Conservation (phyloP, 2,888 invertebrate species). For the Pantelozetes paolii region DNA sequence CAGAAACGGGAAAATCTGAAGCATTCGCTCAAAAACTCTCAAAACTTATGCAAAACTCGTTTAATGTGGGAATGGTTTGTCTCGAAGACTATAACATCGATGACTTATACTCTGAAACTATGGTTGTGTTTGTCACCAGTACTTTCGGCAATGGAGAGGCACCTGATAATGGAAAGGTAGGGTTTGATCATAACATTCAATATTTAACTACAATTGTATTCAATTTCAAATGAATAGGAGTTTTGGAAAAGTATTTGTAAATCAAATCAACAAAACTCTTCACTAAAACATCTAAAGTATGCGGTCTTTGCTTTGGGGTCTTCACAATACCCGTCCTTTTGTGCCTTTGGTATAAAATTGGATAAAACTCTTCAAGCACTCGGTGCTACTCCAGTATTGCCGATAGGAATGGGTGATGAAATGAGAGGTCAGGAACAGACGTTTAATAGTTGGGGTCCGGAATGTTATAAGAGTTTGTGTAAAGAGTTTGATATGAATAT, state of each 20-base stretch:
- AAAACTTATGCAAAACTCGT: constrained; percentile 88
- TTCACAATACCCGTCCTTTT: constrained; percentile 92
- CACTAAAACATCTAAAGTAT: constrained; percentile 56
- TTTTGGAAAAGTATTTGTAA: constrained; percentile 36
- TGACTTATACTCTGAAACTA: constrained; percentile 85
- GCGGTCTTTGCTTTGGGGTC: constrained; percentile 92
- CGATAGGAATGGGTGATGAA: constrained; percentile 82
- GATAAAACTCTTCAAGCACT: constrained; percentile 81
- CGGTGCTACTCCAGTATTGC: constrained; percentile 78
- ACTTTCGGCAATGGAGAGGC: constrained; percentile 97
- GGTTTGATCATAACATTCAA: too few species aligned
- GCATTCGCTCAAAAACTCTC: constrained; percentile 84
- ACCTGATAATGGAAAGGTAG: constrained; percentile 85
- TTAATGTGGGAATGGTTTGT: constrained; percentile 63
- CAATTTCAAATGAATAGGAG: too few species aligned
- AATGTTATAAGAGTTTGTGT: constrained; percentile 42
- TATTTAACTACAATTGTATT: too few species aligned
- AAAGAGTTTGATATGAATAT: constrained; percentile 35
- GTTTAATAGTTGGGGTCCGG: constrained; percentile 57
- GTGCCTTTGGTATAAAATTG: constrained; percentile 87
- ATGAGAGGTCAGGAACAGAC: constrained; percentile 93
- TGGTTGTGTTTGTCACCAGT: constrained; percentile 82
- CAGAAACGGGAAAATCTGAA: constrained; percentile 93
- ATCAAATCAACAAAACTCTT: not conserved
- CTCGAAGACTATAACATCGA: constrained; percentile 92